Percentiles rank a stretch among this genome's conserved stretches.
Evolutionary conservation across 2,888 invertebrate genomes (phyloP).

Genomic region (Tenthredo scrophulariae): DNA sequence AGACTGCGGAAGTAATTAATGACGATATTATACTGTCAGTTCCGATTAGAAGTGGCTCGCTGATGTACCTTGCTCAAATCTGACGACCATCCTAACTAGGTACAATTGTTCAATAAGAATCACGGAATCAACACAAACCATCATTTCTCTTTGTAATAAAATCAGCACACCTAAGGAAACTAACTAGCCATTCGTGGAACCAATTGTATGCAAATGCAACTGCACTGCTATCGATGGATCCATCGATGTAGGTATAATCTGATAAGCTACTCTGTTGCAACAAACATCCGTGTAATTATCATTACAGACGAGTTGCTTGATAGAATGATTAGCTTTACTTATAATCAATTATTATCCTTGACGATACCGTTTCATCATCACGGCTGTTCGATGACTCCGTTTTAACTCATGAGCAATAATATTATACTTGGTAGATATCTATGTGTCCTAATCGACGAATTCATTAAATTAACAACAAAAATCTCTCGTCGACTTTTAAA

Average conservation of each 20-base stretch:
- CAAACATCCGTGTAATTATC: conserved; percentile 6
- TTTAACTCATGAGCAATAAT: neutral
- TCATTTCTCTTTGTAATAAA: neutral
- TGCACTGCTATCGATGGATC: neutral
- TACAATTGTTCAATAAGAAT: neutral
- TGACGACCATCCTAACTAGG: neutral
- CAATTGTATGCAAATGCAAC: neutral
- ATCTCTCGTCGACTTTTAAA: neutral
- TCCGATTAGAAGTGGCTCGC: conserved; percentile 24
- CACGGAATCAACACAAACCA: neutral
- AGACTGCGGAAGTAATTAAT: conserved; percentile 59
- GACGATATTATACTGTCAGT: conserved; percentile 60
- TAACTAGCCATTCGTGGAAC: neutral
- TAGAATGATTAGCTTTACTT: neutral
- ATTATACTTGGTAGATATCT: neutral
- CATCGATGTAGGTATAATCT: neutral
- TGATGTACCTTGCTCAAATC: neutral
- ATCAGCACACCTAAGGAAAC: neutral
- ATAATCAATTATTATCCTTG: neutral
- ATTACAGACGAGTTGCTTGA: neutral
- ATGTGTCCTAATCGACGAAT: neutral
- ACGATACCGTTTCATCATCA: neutral
- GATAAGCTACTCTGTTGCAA: neutral
- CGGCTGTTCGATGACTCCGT: neutral
- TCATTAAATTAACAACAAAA: neutral